Conservation (phyloP, 2,797 vertebrate species). For the Sardinella longiceps region DNA sequence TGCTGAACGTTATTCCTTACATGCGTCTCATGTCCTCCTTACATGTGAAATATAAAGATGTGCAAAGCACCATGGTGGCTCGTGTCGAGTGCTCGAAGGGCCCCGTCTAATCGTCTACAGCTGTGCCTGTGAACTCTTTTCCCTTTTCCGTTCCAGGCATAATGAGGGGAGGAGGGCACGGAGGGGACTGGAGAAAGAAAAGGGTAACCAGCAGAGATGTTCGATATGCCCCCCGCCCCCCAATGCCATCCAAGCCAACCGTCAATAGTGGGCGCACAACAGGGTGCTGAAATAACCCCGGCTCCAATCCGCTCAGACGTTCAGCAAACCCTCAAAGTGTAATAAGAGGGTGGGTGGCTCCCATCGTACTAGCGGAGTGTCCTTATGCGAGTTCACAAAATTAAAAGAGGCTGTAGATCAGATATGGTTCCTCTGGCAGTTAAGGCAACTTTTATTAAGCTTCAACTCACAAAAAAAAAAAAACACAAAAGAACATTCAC, state of each 20-base stretch:
- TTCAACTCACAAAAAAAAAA: background rate
- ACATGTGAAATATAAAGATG: background rate
- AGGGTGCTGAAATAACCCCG: background rate
- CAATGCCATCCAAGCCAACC: background rate
- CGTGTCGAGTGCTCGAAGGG: background rate
- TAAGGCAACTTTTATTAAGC: constrained; percentile 15
- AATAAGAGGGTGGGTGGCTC: background rate
- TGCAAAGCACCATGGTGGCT: background rate
- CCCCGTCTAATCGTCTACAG: background rate
- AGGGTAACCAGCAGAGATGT: background rate
- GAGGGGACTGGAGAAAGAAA: background rate
- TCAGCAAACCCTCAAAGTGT: background rate
- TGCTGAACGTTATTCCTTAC: too few relatives aligned
- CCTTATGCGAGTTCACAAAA: background rate
- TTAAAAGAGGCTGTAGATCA: constrained; percentile 4
- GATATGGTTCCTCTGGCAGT: background rate
- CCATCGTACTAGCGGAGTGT: background rate
- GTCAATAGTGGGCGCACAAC: background rate
- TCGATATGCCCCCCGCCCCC: background rate
- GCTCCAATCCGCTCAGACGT: background rate
- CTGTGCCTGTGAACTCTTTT: background rate
- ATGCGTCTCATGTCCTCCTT: too few relatives aligned
- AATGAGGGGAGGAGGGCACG: background rate
- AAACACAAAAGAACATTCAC: background rate
- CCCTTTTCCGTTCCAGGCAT: background rate